Conservation (phyloP, 1,140 invertebrate genomes). For the Hyphantria cunea region DNA sequence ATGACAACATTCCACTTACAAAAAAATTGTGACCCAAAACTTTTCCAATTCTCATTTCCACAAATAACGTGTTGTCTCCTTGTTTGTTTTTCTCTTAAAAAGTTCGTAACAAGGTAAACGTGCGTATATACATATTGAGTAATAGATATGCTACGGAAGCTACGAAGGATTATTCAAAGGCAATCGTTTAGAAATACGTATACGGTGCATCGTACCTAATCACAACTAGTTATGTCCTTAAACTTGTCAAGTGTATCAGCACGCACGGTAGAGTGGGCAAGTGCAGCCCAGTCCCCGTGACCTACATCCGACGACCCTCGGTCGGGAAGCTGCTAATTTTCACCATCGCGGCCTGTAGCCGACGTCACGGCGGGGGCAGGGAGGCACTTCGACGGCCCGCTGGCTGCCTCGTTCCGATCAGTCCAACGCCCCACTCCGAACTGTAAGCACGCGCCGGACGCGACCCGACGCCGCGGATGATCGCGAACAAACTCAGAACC, state of each 20-base stretch:
- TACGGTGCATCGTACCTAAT: constrained; percentile 47
- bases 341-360: constrained; percentile 60
- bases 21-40: constrained; percentile 11
- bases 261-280: constrained; percentile 73
- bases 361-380: constrained; percentile 64
- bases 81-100: constrained; percentile 2
- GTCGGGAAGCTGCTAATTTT: constrained; percentile 80
- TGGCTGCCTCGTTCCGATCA: constrained; percentile 57
- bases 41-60: constrained; percentile 20
- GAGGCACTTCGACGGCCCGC: constrained; percentile 55
- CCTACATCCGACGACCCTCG: constrained; percentile 78
- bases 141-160: constrained; percentile 39
- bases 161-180: no score
- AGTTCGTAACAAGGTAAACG: neutral
- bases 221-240: constrained; percentile 71
- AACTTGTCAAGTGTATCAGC: constrained; percentile 77
- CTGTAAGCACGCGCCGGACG: constrained; percentile 51
- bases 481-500: constrained; percentile 47
- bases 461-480: constrained; percentile 36
- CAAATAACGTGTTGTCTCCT: constrained; percentile 2
- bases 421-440: constrained; percentile 62
- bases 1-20: constrained; percentile 9
- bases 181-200: no score
- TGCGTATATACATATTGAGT: neutral
- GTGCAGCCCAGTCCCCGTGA: constrained; percentile 79